A percentile compares a stretch with the other conserved stretches of the same genome.
phyloP scores from a whole-genome alignment of 2,797 vertebrate species.

The Ammospiza maritima region DNA sequence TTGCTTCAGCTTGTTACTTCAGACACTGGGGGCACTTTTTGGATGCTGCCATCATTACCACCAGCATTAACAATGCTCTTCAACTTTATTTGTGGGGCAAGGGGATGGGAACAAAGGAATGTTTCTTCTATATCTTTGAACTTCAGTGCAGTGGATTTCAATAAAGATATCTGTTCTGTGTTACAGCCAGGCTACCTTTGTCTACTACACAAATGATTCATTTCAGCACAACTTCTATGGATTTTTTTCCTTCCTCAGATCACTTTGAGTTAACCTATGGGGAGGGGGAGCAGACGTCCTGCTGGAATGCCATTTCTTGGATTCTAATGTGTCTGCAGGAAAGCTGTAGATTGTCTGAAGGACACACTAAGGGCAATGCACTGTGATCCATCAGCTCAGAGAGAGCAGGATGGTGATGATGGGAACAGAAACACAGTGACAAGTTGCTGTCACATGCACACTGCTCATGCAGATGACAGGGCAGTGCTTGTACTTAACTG shows the following conservation, averaged over 20 bases:
- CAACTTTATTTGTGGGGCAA: background rate
- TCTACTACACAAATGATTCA: accelerated
- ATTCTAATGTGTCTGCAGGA: background rate
- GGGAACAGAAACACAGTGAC: background rate
- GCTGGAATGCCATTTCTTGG: background rate
- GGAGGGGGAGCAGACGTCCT: background rate
- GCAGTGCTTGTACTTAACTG: background rate
- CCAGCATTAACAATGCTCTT: too few species aligned
- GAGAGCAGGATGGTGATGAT: background rate
- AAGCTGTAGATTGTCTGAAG: background rate
- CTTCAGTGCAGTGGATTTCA: background rate
- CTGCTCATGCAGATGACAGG: background rate
- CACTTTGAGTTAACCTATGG: background rate
- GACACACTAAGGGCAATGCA: background rate
- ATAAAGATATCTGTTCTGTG: accelerated
- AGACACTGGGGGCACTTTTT: background rate
- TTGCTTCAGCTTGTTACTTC: background rate
- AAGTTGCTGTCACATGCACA: background rate
- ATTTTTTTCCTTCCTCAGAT: background rate
- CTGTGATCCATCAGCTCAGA: background rate
- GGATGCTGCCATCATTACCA: background rate
- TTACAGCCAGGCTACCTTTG: background rate
- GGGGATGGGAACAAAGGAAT: background rate
- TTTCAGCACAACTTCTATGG: background rate
- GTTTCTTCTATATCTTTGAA: background rate